Conservation (phyloP, 2,113 vertebrate genomes). For the Columba janthina region DNA sequence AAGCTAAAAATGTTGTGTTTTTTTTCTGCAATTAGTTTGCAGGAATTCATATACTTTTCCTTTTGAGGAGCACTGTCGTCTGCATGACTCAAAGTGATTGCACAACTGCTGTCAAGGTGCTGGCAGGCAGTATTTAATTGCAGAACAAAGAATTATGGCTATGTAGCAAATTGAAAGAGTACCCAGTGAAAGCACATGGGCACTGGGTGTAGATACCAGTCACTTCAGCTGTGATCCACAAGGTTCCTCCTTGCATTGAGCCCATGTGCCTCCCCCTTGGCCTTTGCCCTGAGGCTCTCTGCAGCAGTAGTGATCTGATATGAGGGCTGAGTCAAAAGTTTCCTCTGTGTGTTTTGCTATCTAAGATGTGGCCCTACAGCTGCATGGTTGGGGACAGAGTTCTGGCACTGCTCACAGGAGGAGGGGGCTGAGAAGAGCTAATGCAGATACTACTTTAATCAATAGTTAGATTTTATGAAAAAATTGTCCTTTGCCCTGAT, state of each 20-base stretch:
- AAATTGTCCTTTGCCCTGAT: background rate
- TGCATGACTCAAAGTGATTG: background rate
- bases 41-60: background rate
- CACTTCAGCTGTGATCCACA: background rate
- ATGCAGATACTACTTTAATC: background rate
- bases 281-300: background rate
- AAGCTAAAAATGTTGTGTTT: background rate
- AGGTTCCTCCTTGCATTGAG: background rate
- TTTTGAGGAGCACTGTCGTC: background rate
- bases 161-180: background rate
- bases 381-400: background rate
- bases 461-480: background rate
- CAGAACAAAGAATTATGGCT: background rate
- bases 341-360: background rate
- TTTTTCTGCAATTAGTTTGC: background rate
- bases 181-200: background rate
- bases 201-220: background rate
- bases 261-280: background rate
- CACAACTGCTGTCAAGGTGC: rapidly evolving
- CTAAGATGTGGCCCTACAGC: background rate
- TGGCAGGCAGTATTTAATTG: background rate
- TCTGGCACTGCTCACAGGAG: background rate
- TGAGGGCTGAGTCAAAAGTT: background rate
- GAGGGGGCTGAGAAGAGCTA: background rate
- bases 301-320: background rate